Conservation (phyloP, 2,113 vertebrate genomes). For the Paramisgurnus dabryanus region DNA sequence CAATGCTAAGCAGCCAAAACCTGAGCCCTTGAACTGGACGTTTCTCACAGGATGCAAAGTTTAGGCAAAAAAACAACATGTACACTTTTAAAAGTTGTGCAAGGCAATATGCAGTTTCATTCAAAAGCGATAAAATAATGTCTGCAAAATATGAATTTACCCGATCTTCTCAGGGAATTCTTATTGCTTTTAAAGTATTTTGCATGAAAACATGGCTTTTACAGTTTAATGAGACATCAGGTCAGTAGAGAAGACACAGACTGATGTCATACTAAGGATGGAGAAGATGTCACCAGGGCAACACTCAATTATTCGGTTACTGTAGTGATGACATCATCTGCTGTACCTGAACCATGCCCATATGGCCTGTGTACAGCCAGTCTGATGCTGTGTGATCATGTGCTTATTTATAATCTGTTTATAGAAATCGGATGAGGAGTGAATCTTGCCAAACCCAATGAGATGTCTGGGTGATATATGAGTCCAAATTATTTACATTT, state of each 20-base stretch:
- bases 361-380: slow-evolving; percentile 37
- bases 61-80: too few relatives aligned
- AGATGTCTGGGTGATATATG: neutral
- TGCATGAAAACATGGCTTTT: neutral
- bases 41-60: too few relatives aligned
- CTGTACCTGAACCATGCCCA: slow-evolving; percentile 51
- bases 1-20: too few relatives aligned
- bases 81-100: too few relatives aligned
- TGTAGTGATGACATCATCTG: slow-evolving; percentile 47
- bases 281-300: slow-evolving; percentile 45
- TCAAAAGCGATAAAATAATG: too few relatives aligned
- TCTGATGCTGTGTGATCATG: slow-evolving; percentile 46
- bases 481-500: neutral
- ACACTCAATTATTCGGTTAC: slow-evolving; percentile 20
- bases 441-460: neutral
- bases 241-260: slow-evolving; percentile 42
- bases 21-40: neutral
- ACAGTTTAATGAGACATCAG: slow-evolving; percentile 33
- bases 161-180: neutral
- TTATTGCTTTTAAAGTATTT: slow-evolving; percentile 9
- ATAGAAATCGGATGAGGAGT: slow-evolving; percentile 19
- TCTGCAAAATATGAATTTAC: neutral
- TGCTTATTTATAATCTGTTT: slow-evolving; percentile 30
- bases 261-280: slow-evolving; percentile 42
- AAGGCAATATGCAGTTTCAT: too few relatives aligned